Percentiles rank a stretch among this genome's conserved stretches.
phyloP scores from a whole-genome alignment of 2,888 invertebrate genomes.

The Xanthia togata region DNA sequence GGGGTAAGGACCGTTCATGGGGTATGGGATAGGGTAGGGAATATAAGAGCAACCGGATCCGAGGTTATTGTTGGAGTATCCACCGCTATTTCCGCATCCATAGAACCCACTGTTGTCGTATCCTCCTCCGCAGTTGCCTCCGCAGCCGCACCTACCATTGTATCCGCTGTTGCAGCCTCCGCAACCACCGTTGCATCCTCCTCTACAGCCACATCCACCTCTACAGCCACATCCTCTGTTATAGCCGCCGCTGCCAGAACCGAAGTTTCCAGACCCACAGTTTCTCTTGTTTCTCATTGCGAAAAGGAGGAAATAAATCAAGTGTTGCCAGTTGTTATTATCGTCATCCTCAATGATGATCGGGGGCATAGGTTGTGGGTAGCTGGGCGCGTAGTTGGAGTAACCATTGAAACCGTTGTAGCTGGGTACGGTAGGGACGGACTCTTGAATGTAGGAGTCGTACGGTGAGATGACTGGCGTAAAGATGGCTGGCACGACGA shows the following conservation, averaged over 20 bases:
- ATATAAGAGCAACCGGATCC: conserved; percentile 44
- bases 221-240: conserved; percentile 46
- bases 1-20: conserved; percentile 24
- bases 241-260: conserved; percentile 52
- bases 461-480: conserved; percentile 70
- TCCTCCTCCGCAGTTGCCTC: conserved; percentile 19
- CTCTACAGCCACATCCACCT: conserved; percentile 34
- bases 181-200: conserved; percentile 5
- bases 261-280: conserved; percentile 50
- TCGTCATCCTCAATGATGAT: conserved; percentile 71
- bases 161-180: conserved; percentile 10
- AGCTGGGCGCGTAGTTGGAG: conserved; percentile 50
- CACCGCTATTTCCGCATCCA: not conserved
- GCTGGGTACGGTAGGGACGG: conserved; percentile 57
- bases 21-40: conserved; percentile 61
- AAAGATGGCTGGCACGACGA: conserved; percentile 78
- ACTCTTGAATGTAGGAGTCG: conserved; percentile 58
- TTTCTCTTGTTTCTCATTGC: conserved; percentile 72
- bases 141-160: not conserved
- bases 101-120: not conserved
- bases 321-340: conserved; percentile 68
- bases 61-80: conserved; percentile 17
- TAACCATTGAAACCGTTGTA: conserved; percentile 43
- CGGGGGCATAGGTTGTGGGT: conserved; percentile 67
- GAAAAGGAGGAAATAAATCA: conserved; percentile 77